These are phyloP conservation scores for Phenganax stokvisi DNA, from an alignment of 92 coral and sea anemone species.

Conservation along the genomic window DNA sequence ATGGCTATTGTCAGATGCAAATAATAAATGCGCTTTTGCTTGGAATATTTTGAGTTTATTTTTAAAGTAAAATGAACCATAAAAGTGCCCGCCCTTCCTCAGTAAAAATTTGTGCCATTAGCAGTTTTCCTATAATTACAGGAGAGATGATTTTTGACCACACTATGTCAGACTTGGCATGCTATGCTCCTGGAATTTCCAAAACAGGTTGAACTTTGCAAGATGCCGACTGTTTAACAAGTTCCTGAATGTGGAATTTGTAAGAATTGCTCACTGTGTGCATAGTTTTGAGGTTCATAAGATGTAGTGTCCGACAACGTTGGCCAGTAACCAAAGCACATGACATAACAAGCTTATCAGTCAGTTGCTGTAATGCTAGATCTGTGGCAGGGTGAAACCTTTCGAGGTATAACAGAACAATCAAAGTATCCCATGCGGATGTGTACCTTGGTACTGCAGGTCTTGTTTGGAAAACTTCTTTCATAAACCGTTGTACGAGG, in stretches of 20 bases:
- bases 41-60: no score
- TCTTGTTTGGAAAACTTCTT: constrained; percentile 50
- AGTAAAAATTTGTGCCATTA: no score
- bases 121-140: not conserved
- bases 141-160: constrained; percentile 1
- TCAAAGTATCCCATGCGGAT: constrained; percentile 33
- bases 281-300: constrained; percentile 31
- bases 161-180: not conserved
- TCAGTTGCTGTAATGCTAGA: constrained; percentile 29
- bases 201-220: not conserved
- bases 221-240: constrained; percentile 9
- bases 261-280: not conserved
- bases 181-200: not conserved
- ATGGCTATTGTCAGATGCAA: no score
- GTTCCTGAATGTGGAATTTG: constrained; percentile 17
- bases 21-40: no score
- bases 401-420: constrained; percentile 33
- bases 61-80: no score
- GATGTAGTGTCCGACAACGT: constrained; percentile 38
- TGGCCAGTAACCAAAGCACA: constrained; percentile 45
- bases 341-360: constrained; percentile 38
- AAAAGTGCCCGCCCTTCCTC: no score
- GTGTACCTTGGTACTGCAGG: constrained; percentile 20
- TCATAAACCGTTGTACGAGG: constrained; percentile 41
- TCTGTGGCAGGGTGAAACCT: constrained; percentile 11